A percentile compares a stretch with the other conserved stretches of the same genome.
These are phyloP conservation scores for Syrmaticus mikado DNA, from an alignment of 2,113 vertebrate genomes.

Conservation along the genomic window DNA sequence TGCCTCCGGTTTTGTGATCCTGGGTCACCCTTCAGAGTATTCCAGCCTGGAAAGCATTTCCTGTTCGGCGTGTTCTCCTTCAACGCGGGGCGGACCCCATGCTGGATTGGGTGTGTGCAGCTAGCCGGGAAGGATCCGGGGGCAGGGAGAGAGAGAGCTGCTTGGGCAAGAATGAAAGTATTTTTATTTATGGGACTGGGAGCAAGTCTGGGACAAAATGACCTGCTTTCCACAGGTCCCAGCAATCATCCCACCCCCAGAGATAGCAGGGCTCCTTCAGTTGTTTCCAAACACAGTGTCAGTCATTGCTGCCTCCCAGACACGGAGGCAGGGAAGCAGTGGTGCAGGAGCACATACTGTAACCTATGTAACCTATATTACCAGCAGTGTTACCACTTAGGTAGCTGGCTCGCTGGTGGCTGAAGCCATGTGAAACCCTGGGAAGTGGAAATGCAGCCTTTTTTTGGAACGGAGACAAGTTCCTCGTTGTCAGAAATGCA, in stretches of 20 bases:
- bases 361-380: background rate
- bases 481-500: background rate
- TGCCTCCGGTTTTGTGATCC: background rate
- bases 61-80: background rate
- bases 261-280: background rate
- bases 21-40: background rate
- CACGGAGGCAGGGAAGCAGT: background rate
- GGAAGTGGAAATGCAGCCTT: background rate
- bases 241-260: background rate
- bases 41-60: background rate
- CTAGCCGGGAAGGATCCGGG: background rate
- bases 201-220: background rate
- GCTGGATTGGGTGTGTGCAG: too few species aligned
- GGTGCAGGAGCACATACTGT: background rate
- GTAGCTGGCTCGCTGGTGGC: background rate
- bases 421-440: background rate
- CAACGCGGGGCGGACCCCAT: background rate
- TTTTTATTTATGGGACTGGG: background rate
- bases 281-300: background rate
- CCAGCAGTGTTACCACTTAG: background rate
- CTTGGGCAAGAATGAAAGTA: background rate
- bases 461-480: background rate
- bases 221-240: background rate
- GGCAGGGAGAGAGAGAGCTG: constrained; percentile 3
- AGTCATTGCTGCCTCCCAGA: background rate